Percentiles rank a stretch among this genome's conserved stretches.
phyloP scores from a whole-genome alignment of 2,888 invertebrate genomes.

The Clusia tigrina region DNA sequence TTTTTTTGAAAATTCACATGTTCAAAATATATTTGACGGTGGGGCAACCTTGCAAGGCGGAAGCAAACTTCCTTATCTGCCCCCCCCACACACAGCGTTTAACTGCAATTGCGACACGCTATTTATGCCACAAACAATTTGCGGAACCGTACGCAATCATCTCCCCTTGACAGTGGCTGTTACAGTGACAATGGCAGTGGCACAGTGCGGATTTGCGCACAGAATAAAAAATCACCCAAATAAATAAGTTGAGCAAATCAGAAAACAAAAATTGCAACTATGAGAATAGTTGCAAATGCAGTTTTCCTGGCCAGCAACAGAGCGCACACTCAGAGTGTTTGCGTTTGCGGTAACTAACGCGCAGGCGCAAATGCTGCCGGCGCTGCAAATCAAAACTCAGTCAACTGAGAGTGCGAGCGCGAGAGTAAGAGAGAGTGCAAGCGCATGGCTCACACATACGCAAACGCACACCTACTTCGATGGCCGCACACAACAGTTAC shows the following conservation, averaged over 20 bases:
- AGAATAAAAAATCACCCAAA: neutral
- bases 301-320: neutral
- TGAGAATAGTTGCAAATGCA: neutral
- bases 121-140: conserved; percentile 9
- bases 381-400: neutral
- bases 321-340: neutral
- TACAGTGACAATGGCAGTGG: conserved; percentile 1
- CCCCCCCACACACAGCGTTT: too few species aligned
- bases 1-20: neutral
- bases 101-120: neutral
- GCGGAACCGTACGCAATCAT: neutral
- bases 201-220: neutral
- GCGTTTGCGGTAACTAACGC: conserved; percentile 26
- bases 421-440: too few species aligned
- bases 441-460: neutral
- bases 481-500: conserved; percentile 41
- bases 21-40: neutral
- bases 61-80: neutral
- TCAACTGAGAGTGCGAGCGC: neutral
- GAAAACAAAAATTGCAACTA: neutral
- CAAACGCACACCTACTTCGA: neutral
- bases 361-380: neutral
- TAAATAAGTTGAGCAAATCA: too few species aligned
- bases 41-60: neutral
- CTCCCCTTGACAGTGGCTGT: neutral